Percentiles rank a stretch among this genome's conserved stretches.
Conservation (phyloP, 2,888 invertebrate genomes). For the Oscheius myriophilus region DNA sequence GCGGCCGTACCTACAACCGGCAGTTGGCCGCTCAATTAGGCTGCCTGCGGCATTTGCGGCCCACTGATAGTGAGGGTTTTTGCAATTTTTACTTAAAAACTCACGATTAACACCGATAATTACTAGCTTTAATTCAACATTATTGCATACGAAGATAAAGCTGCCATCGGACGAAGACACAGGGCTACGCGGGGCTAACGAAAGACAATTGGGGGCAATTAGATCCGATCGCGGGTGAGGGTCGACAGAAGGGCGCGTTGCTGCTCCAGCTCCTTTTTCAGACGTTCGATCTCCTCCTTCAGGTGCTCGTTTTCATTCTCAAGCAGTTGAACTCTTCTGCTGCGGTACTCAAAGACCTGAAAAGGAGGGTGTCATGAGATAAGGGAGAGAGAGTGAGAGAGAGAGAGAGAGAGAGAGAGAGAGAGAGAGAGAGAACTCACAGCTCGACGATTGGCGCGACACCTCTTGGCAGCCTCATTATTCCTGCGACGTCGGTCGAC, state of each 20-base stretch:
- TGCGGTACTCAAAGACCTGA: slow-evolving; percentile 68
- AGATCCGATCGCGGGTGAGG: not conserved
- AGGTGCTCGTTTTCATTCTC: slow-evolving; percentile 73
- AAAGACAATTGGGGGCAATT: not conserved
- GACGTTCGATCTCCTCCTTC: slow-evolving; percentile 68
- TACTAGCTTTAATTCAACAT: not conserved
- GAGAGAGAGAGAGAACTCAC: slow-evolving; percentile 34
- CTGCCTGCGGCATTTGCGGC: too few relatives aligned
- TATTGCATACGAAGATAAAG: slow-evolving; percentile 13
- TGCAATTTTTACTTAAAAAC: too few relatives aligned
- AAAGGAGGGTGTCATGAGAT: too few relatives aligned
- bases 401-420: too few relatives aligned
- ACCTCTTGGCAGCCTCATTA: slow-evolving; percentile 74
- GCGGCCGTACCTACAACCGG: too few relatives aligned
- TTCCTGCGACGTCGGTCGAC: slow-evolving; percentile 73
- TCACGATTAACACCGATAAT: too few relatives aligned
- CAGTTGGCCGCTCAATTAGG: too few relatives aligned
- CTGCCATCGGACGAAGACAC: slow-evolving; percentile 30
- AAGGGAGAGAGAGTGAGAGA: too few relatives aligned
- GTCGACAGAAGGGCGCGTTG: slow-evolving; percentile 42
- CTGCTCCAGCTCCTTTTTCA: slow-evolving; percentile 68
- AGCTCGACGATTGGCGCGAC: slow-evolving; percentile 73
- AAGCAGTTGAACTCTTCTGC: slow-evolving; percentile 71
- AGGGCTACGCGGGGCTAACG: slow-evolving; percentile 27
- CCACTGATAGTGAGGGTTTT: too few relatives aligned